Evolutionary conservation across 2,888 invertebrate genomes (phyloP), one percentile per base, ranked within the genome.

Genomic region (Morpho achilles): DNA sequence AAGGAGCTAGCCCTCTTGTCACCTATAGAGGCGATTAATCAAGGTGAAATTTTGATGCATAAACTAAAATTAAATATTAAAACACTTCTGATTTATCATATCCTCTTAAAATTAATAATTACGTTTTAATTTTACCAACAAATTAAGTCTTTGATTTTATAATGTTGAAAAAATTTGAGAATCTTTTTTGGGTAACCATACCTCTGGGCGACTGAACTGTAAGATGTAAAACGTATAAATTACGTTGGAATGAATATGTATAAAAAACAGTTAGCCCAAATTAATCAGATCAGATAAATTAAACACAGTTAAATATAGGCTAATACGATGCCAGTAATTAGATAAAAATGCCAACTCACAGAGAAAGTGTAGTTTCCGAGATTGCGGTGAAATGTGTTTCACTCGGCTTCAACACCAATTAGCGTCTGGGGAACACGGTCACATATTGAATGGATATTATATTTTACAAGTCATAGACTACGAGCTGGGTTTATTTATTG

Each of bases 271-370:
- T 50, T 53, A 51, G 16, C 55, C 39, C 51, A 40, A 53, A 60
- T 58, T 41, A 54, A 55, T 54, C 42, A 51, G 23, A 44, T 45
- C 32, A 55, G 44, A 44, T 41, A 52, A 61, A 62, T 59, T 60
- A 58, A 58, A 60, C 55, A 53, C 48, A 61, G 56, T 55, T 9
- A 53, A 56, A 62, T 62, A 65, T 63, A 41, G 64, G 61, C 63
- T 63, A 65, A 62, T 62, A 65, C 53, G 59, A 41, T 54, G 58
- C 53, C 58, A 49, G 61, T 63, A 67, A 67, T 64, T 64, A 65
- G 65, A 57, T 60, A 66, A 68, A 69, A 67, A 63, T 63, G 70
- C 65, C 48, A 50, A 68, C 63, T 70, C 68, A 71, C 64, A 67
- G 69, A 69, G 71, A 71, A 70, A 71, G 71, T 66, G 56, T 56